Conservation (phyloP, 2,888 invertebrate genomes). For the Piscicola geometra region DNA sequence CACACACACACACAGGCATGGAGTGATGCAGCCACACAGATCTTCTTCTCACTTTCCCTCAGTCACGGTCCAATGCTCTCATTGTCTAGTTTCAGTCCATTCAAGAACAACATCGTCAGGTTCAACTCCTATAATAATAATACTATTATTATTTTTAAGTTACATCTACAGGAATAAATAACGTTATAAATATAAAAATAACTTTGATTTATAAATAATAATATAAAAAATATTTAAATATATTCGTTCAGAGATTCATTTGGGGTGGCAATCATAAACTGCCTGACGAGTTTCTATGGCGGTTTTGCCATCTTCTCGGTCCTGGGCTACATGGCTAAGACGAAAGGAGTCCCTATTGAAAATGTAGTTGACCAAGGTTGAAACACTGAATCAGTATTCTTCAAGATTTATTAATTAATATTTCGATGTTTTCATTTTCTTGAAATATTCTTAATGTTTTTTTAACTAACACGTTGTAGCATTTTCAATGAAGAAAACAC, state of each 20-base stretch:
- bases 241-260: constrained; percentile 37
- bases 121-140: not conserved
- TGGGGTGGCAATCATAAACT: constrained; percentile 41
- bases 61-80: constrained; percentile 47
- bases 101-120: constrained; percentile 45
- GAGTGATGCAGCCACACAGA: constrained; percentile 44
- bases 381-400: no score
- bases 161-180: not conserved
- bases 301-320: constrained; percentile 43
- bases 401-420: no score
- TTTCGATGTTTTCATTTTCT: no score
- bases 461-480: no score
- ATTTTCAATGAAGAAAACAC: no score
- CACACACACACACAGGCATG: constrained; percentile 42
- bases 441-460: no score
- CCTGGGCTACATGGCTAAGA: constrained; percentile 41
- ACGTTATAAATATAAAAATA: not conserved
- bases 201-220: not conserved
- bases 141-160: not conserved
- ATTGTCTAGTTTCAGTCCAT: constrained; percentile 46
- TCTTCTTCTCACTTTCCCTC: constrained; percentile 44
- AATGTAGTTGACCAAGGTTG: constrained; percentile 41
- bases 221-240: not conserved
- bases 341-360: constrained; percentile 37
- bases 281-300: constrained; percentile 41